Evolutionary conservation across 2,113 vertebrate species (phyloP).

Genomic region (Hydropotes inermis): DNA sequence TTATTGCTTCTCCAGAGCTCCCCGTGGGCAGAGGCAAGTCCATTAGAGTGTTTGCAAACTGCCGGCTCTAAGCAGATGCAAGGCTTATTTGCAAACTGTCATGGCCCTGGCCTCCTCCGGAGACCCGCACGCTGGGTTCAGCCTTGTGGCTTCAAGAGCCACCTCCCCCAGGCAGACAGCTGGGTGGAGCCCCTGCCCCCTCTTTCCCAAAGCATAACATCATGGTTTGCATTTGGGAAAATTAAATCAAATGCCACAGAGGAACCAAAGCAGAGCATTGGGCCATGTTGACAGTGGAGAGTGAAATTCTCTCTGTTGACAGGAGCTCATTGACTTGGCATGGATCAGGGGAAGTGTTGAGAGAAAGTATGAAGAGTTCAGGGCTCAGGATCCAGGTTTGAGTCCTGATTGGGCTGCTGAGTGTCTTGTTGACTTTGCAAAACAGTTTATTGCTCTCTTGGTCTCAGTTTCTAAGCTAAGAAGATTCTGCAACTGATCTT

Average conservation of each 20-base stretch:
- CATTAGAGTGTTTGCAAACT: slow-evolving; percentile 45
- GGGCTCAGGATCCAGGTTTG: neutral
- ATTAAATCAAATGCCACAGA: slow-evolving; percentile 55
- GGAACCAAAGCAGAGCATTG: neutral
- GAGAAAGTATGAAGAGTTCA: neutral
- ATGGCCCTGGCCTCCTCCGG: slow-evolving; percentile 35
- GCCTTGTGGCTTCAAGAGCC: slow-evolving; percentile 27
- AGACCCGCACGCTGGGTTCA: slow-evolving; percentile 36
- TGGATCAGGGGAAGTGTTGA: neutral
- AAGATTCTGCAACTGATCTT: neutral
- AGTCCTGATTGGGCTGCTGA: neutral
- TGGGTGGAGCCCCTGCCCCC: neutral
- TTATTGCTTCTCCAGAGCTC: slow-evolving; percentile 16
- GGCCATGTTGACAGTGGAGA: slow-evolving; percentile 28
- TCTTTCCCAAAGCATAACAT: slow-evolving; percentile 12
- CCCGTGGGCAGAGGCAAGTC: slow-evolving; percentile 10
- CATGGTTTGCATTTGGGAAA: slow-evolving; percentile 44
- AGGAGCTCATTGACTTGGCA: neutral
- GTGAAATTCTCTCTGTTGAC: slow-evolving; percentile 29
- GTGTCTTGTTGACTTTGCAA: neutral
- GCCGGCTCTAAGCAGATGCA: slow-evolving; percentile 42
- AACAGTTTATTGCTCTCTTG: neutral
- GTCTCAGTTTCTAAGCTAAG: neutral
- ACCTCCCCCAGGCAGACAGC: slow-evolving; percentile 53
- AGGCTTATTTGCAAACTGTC: slow-evolving; percentile 66